phyloP scores from a whole-genome alignment of 2,113 vertebrate genomes.

The Rhea americana region DNA sequence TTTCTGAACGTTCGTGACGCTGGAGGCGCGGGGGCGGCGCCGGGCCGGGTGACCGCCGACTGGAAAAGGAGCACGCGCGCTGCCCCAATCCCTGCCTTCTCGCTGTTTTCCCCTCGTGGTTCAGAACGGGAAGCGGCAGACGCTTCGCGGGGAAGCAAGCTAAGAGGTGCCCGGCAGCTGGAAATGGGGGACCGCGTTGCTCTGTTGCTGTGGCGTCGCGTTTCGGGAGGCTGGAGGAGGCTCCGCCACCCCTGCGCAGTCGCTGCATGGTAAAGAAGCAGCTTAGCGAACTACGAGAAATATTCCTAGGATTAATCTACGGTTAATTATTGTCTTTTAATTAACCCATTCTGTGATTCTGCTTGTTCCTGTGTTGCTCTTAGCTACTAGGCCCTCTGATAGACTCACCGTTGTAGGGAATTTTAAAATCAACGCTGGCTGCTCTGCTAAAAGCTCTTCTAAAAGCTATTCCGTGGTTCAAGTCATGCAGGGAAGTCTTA shows the following conservation, averaged over 20 bases:
- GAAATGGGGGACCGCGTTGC: background rate
- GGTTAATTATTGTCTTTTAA: background rate
- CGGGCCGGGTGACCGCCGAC: too few species aligned
- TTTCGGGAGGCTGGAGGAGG: background rate
- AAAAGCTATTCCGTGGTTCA: background rate
- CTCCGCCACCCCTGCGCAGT: background rate
- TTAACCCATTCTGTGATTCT: background rate
- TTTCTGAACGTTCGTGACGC: too few species aligned
- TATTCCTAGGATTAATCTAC: background rate
- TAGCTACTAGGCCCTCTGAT: rapidly evolving
- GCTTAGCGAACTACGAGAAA: background rate
- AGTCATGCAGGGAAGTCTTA: background rate
- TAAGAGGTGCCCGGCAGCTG: too few species aligned
- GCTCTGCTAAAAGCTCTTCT: background rate
- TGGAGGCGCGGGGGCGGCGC: too few species aligned
- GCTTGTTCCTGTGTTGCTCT: background rate
- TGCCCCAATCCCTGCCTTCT: too few species aligned
- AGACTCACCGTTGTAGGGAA: background rate
- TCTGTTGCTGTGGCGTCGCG: background rate
- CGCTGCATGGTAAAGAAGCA: background rate
- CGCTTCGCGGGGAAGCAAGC: too few species aligned
- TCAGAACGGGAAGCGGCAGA: background rate
- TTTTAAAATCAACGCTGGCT: background rate
- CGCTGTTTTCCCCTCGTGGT: background rate
- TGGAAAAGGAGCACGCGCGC: too few species aligned